These are phyloP conservation scores for Redunca redunca DNA, from an alignment of 2,113 vertebrate species.

Conservation along the genomic window DNA sequence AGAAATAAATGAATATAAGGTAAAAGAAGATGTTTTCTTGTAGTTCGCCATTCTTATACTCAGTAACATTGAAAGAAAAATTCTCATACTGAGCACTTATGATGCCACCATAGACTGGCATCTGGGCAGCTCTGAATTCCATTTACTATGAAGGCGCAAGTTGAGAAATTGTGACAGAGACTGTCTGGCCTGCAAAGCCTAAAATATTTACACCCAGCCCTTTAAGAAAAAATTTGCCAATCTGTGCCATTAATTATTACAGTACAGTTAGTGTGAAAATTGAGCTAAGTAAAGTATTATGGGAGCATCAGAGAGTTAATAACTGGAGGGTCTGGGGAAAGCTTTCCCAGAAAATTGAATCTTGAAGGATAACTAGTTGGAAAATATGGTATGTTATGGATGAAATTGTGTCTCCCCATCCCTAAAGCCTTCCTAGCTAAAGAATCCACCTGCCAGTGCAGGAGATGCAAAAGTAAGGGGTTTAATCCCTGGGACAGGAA, in stretches of 20 bases:
- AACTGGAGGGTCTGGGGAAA: background rate
- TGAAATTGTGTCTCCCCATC: background rate
- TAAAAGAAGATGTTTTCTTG: background rate
- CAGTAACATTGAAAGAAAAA: conserved; percentile 2
- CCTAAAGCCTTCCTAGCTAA: background rate
- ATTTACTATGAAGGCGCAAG: background rate
- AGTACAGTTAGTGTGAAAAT: background rate
- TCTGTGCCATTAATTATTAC: background rate
- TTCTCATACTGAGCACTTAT: background rate
- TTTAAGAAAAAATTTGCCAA: background rate
- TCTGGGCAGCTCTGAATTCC: background rate
- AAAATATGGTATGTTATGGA: background rate
- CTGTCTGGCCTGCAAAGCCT: background rate
- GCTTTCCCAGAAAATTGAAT: background rate
- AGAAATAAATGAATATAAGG: background rate
- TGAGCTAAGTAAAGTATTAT: background rate
- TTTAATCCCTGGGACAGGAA: background rate
- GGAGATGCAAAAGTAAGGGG: background rate
- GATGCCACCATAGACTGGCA: background rate
- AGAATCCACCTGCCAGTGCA: background rate
- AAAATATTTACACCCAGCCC: background rate
- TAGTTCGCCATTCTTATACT: background rate
- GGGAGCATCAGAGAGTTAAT: background rate
- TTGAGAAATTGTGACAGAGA: background rate
- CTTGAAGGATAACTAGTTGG: background rate